Conservation (phyloP, 2,113 vertebrate species). For the Lepisosteus osseus region DNA sequence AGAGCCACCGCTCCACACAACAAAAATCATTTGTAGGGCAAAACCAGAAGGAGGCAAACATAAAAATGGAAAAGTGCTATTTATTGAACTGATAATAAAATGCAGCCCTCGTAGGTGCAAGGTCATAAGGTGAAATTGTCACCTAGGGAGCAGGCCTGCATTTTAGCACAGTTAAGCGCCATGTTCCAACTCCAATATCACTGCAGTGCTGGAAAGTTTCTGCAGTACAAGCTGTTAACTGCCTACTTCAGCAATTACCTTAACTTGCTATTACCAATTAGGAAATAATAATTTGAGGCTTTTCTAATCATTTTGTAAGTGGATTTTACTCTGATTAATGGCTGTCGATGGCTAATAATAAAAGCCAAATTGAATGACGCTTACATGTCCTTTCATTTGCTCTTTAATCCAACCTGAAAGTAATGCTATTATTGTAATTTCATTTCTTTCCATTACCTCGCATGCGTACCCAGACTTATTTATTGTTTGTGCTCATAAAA, state of each 20-base stretch:
- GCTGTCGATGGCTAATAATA: slow-evolving; percentile 49
- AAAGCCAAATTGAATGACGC: slow-evolving; percentile 42
- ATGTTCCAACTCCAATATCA: neutral
- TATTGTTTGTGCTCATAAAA: slow-evolving; percentile 50
- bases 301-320: slow-evolving; percentile 40
- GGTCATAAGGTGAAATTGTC: no score
- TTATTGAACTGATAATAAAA: no score
- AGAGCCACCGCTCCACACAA: no score
- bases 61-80: no score
- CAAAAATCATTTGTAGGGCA: no score
- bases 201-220: no score
- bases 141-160: no score
- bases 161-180: neutral
- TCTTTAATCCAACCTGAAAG: slow-evolving; percentile 39
- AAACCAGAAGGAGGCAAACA: no score
- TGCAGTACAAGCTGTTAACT: no score
- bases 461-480: slow-evolving; percentile 33
- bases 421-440: slow-evolving; percentile 49
- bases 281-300: slow-evolving; percentile 36
- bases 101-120: no score
- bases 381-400: slow-evolving; percentile 34
- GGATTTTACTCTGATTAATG: slow-evolving; percentile 36
- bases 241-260: no score
- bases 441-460: slow-evolving; percentile 32
- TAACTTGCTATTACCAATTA: slow-evolving; percentile 45